phyloP scores from a whole-genome alignment of 2,888 invertebrate species.

The Pinctada fucata region DNA sequence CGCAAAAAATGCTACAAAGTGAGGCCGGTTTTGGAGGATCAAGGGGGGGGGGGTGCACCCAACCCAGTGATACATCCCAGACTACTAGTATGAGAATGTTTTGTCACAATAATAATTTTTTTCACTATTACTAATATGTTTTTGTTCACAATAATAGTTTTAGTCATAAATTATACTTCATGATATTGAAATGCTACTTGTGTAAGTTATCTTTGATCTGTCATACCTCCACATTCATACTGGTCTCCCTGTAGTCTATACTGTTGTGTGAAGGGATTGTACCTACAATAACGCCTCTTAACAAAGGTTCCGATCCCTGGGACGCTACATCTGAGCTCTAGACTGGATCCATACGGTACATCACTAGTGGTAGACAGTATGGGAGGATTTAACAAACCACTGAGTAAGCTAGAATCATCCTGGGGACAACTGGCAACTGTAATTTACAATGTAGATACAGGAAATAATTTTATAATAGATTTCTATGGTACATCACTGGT shows the following conservation, averaged over 20 bases:
- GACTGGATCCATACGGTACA: neutral
- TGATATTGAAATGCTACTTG: too few species aligned
- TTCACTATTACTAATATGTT: too few species aligned
- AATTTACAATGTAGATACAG: neutral
- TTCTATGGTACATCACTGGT: neutral
- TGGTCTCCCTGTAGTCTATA: conserved; percentile 49
- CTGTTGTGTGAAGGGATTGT: conserved; percentile 31
- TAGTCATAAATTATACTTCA: too few species aligned
- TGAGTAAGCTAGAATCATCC: conserved; percentile 5
- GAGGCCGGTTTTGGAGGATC: too few species aligned
- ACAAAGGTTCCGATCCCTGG: conserved; percentile 28
- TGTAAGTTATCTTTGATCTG: neutral
- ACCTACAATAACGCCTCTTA: conserved; percentile 45
- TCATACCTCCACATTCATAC: conserved; percentile 44
- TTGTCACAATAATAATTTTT: too few species aligned
- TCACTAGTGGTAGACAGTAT: neutral
- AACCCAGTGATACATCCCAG: too few species aligned
- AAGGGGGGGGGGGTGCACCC: too few species aligned
- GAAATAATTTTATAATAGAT: neutral
- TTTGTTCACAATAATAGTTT: too few species aligned
- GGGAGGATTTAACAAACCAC: conserved; percentile 6
- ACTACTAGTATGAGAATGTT: too few species aligned
- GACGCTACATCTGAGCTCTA: conserved; percentile 23
- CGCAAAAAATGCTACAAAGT: too few species aligned
- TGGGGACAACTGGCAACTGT: conserved; percentile 19